Evolutionary conservation across 2,888 invertebrate species (phyloP), one percentile per base, ranked within the genome.

Genomic region (Papilio demoleus): DNA sequence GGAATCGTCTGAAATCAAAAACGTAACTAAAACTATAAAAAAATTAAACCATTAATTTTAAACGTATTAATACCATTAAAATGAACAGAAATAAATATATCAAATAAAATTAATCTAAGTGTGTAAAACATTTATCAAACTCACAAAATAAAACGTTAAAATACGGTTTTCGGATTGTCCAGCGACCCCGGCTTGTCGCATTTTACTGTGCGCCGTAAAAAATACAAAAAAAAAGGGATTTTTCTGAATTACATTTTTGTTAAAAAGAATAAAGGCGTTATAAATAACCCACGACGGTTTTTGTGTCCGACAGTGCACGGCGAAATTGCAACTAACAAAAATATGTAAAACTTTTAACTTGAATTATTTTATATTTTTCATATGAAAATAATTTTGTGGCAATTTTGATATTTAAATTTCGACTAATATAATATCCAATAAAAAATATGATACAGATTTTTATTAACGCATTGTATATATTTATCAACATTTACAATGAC

Each of bases 161-260:
- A 63, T 42, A 63, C 68, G 70, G 70, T 79, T 81, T 81, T 77
- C 74, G 75, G 77, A 76, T 74, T 79, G 82, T 76, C 77, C 79
- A 81, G 78, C 80, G 80, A 84, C 81, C 83, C 79, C 78, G 63
- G 63, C 68, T 45, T 58, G 62, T 68, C 58, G 68, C 80, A 73
- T 82, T 86, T 82, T 84, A 85, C 78, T 76, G 86, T 81, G 77
- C 73, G 73, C 79, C 81, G 76, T 83, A 85, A 85, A 86, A 85
- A 86, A 60, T 38, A 58, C 11, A 61, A 19, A 77, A 78, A 22
- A 78, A 77, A 81, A 81, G 79, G 68, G 69, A 19, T 45, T 73
- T 74, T 78, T 74, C 73, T 72, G 70, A 79, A 79, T 78, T 77
- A 78, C 76, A 77, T 81, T 77, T 83, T 82, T 80, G 77, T 77